These are phyloP conservation scores for Varecia variegata DNA, from an alignment of 2,797 vertebrate genomes.

Conservation along the genomic window DNA sequence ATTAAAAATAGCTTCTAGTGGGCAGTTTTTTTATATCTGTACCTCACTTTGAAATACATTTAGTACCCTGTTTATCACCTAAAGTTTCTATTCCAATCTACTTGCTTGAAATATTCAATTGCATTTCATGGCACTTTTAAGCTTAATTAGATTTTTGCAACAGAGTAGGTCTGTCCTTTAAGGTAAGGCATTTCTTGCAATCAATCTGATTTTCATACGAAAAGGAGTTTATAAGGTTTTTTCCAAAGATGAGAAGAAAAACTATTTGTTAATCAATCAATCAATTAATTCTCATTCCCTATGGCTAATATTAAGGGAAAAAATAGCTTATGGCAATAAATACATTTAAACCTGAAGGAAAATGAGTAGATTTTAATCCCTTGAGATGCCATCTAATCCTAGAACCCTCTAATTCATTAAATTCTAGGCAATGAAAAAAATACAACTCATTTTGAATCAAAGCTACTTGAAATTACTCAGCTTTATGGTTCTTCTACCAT, in stretches of 20 bases:
- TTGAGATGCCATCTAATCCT: background rate
- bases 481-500: background rate
- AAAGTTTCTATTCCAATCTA: conserved; percentile 46
- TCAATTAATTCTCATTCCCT: background rate
- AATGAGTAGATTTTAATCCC: background rate
- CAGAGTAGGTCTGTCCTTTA: background rate
- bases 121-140: conserved; percentile 49
- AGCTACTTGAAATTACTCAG: conserved; percentile 33
- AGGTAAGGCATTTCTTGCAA: conserved; percentile 9
- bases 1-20: conserved; percentile 44
- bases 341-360: background rate
- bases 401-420: background rate
- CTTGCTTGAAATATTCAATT: conserved; percentile 27
- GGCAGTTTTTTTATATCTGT: conserved; percentile 32
- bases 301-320: background rate
- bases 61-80: conserved; percentile 36
- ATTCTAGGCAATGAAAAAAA: conserved; percentile 1
- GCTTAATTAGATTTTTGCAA: conserved; percentile 63
- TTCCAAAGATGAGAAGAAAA: background rate
- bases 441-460: conserved; percentile 1
- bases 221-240: background rate
- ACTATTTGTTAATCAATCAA: background rate
- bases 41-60: conserved; percentile 46
- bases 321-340: background rate
- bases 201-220: conserved; percentile 28